Evolutionary conservation across 2,797 vertebrate species (phyloP).

Genomic region (Dryobates pubescens): DNA sequence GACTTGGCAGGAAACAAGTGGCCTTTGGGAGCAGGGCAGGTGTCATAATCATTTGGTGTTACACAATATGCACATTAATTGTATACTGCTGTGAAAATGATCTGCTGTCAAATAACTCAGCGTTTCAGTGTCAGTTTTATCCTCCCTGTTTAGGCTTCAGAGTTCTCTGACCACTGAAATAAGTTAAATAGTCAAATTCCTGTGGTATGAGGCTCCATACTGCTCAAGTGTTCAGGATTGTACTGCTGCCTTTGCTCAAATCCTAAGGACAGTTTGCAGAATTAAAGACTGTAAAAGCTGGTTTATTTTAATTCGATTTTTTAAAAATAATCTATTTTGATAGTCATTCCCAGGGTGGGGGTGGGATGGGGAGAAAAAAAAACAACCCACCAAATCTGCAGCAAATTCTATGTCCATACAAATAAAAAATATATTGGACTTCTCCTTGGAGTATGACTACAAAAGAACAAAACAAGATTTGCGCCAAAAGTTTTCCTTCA

Average conservation of each 20-base stretch:
- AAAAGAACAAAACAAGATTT: neutral
- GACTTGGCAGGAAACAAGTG: neutral
- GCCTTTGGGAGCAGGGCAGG: neutral
- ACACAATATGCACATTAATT: neutral
- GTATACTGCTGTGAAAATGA: neutral
- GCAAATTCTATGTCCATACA: neutral
- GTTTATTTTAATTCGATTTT: too few species aligned
- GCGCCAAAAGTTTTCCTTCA: neutral
- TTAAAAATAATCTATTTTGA: neutral
- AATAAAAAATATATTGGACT: neutral
- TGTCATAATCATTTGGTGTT: neutral
- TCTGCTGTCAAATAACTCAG: neutral
- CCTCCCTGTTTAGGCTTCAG: neutral
- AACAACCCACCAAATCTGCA: neutral
- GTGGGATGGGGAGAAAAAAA: too few species aligned
- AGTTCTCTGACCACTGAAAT: neutral
- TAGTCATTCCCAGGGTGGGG: rapidly evolving
- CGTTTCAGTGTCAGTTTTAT: neutral
- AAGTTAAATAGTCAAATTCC: neutral
- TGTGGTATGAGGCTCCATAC: neutral
- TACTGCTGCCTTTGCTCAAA: neutral
- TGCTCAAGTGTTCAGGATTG: neutral
- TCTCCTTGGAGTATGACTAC: neutral
- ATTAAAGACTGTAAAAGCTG: neutral
- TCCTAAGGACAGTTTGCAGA: neutral